Conservation (phyloP, 1,140 invertebrate species). For the Neelides sp. region DNA sequence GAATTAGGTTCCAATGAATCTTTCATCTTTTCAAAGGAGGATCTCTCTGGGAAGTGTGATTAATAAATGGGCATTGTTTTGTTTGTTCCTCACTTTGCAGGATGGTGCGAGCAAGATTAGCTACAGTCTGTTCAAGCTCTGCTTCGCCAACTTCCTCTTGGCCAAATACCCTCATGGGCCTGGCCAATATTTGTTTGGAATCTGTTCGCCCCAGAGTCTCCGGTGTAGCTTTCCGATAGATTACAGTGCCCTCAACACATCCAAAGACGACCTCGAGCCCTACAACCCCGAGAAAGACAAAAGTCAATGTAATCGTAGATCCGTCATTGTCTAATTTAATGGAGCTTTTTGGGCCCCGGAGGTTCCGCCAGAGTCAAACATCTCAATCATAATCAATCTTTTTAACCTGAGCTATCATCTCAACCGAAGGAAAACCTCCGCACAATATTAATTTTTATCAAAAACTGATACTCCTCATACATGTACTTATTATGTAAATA, state of each 20-base stretch:
- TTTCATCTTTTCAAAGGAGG: background rate
- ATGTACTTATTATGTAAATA: too few species aligned
- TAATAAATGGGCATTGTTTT: background rate
- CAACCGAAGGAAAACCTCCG: too few species aligned
- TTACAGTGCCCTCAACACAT: slow-evolving; percentile 56
- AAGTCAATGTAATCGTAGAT: slow-evolving; percentile 49
- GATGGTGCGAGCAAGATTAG: slow-evolving; percentile 50
- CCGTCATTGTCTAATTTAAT: slow-evolving; percentile 48
- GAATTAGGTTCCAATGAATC: background rate
- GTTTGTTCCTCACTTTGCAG: slow-evolving; percentile 40
- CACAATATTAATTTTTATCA: too few species aligned
- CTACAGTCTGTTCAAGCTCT: slow-evolving; percentile 50
- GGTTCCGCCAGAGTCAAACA: too few species aligned
- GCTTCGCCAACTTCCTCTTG: slow-evolving; percentile 57
- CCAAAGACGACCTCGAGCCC: slow-evolving; percentile 51
- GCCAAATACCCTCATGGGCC: slow-evolving; percentile 56
- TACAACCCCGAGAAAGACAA: slow-evolving; percentile 47
- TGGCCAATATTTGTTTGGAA: slow-evolving; percentile 55
- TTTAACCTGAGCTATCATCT: too few species aligned
- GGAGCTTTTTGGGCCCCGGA: too few species aligned
- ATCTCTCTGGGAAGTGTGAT: background rate
- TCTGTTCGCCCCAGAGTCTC: slow-evolving; percentile 43
- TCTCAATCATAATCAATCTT: too few species aligned
- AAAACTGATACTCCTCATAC: too few species aligned
- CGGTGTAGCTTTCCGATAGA: slow-evolving; percentile 53